These are phyloP conservation scores for Setophaga petechia DNA, from an alignment of 2,113 vertebrate genomes.

Conservation along the genomic window DNA sequence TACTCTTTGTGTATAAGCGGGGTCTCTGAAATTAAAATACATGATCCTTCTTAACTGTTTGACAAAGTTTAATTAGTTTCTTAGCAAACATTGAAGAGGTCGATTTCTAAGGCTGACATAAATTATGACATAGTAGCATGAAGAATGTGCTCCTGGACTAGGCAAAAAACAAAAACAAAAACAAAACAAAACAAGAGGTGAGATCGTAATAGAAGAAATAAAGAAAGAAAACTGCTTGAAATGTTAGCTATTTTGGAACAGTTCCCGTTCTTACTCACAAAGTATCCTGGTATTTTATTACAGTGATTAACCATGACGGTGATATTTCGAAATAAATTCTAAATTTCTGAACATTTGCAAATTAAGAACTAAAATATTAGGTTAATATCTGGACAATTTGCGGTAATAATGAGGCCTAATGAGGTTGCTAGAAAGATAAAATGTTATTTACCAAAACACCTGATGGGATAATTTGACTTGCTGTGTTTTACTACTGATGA, in stretches of 20 bases:
- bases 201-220: neutral
- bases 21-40: slow-evolving; percentile 1
- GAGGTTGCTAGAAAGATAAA: slow-evolving; percentile 78
- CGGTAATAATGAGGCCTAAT: slow-evolving; percentile 79
- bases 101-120: neutral
- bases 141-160: neutral
- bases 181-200: neutral
- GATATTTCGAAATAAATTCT: neutral
- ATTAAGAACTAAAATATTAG: slow-evolving; percentile 45
- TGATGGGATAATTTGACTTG: slow-evolving; percentile 81
- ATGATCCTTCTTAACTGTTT: neutral
- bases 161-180: neutral
- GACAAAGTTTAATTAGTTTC: neutral
- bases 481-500: slow-evolving; percentile 80
- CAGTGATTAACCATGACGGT: neutral
- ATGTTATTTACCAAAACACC: slow-evolving; percentile 81
- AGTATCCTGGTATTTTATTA: neutral
- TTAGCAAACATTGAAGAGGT: neutral
- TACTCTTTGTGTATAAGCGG: neutral
- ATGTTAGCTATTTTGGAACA: neutral
- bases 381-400: slow-evolving; percentile 49
- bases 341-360: neutral
- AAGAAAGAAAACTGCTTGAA: neutral
- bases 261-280: neutral
- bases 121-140: neutral